Percentiles rank a stretch among this genome's conserved stretches.
Conservation (phyloP, 2,888 invertebrate genomes). For the Megaustenia siamemsis region DNA sequence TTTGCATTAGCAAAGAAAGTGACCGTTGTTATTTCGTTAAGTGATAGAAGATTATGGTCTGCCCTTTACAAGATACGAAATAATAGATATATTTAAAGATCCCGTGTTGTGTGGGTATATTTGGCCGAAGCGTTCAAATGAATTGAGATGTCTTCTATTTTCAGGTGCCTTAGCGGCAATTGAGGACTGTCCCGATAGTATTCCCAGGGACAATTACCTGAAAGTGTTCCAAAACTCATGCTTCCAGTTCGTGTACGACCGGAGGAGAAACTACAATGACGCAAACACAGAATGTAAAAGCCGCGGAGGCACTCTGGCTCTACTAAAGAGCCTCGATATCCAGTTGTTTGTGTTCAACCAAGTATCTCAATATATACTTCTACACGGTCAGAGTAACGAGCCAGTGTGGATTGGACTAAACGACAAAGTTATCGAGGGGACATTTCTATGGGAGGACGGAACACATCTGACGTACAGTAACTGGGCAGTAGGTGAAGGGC, state of each 20-base stretch:
- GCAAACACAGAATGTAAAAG: constrained; percentile 31
- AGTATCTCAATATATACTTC: neutral
- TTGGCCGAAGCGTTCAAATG: too few species aligned
- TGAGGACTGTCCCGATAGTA: constrained; percentile 8
- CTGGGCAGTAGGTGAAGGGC: constrained; percentile 14
- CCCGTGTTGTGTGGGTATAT: too few species aligned
- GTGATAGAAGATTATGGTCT: too few species aligned
- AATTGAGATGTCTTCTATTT: too few species aligned
- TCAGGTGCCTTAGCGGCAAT: neutral
- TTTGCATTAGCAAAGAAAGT: too few species aligned
- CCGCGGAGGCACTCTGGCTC: constrained; percentile 41
- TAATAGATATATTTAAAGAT: too few species aligned
- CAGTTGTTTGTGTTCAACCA: neutral
- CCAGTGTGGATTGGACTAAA: constrained; percentile 40
- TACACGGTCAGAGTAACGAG: neutral
- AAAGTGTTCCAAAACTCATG: constrained; percentile 19
- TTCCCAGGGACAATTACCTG: neutral
- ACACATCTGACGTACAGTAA: constrained; percentile 5
- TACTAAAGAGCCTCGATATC: constrained; percentile 38
- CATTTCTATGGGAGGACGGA: constrained; percentile 43
- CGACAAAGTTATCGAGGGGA: constrained; percentile 19
- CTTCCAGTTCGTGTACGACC: constrained; percentile 30
- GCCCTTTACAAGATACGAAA: too few species aligned
- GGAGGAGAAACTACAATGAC: neutral
- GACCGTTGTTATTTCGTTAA: too few species aligned